Percentiles rank a stretch among this genome's conserved stretches.
Conservation (phyloP, 2,797 vertebrate species). For the Sebastes cheni region DNA sequence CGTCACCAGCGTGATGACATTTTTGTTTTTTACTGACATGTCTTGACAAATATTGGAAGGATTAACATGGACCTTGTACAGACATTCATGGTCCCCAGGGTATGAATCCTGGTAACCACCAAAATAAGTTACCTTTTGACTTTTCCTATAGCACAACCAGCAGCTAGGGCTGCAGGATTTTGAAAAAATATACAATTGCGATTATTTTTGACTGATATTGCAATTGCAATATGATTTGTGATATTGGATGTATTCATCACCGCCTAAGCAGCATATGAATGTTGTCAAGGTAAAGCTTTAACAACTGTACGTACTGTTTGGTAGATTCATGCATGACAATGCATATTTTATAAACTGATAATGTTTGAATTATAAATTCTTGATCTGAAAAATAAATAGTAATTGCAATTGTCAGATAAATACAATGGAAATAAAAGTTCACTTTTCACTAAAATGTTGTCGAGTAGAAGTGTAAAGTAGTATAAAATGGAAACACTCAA, state of each 20-base stretch:
- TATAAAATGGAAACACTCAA: not conserved
- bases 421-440: not conserved
- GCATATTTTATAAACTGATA: not conserved
- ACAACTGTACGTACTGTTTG: not conserved
- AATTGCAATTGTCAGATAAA: not conserved
- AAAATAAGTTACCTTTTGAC: not conserved
- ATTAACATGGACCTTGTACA: not conserved
- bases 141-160: not conserved
- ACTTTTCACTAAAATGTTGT: not conserved
- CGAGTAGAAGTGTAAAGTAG: not conserved
- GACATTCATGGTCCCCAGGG: not conserved
- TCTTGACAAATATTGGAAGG: not conserved
- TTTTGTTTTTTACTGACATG: not conserved
- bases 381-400: not conserved
- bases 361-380: not conserved
- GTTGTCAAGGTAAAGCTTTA: not conserved
- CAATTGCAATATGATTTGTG: no score
- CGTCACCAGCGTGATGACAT: fast-evolving
- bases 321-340: not conserved
- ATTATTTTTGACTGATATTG: no score
- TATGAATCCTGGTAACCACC: not conserved
- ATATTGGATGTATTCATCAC: not conserved
- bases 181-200: no score
- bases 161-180: not conserved
- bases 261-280: not conserved